Base-by-base conservation (phyloP, 2,888 invertebrate genomes). In the Cordilura impudica region DNA sequence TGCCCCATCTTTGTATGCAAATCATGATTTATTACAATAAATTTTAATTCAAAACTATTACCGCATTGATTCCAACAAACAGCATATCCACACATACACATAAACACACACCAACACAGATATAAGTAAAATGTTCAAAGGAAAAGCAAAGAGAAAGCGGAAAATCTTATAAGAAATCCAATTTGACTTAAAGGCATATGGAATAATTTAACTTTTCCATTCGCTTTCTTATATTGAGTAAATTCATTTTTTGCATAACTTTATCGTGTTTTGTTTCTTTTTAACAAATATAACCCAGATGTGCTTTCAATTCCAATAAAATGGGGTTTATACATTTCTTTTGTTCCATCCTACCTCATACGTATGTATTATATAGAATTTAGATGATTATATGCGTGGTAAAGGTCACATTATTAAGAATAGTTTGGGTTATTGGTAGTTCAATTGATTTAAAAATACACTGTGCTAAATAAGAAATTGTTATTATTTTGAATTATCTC, bases 1-100 rank as follows among this genome's bases (percentile, higher is more conserved):
- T n/a, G n/a, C n/a, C n/a, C n/a, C n/a, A n/a, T n/a, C n/a, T 74
- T 71, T 54, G 70, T 49, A 74, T 75, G 71, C 67, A 71, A 71
- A 79, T 75, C 74, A 79, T 79, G 79, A 79, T 79, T 79, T 79
- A 79, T 71, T 75, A 75, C 71, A 79, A 75, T 79, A 71, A 79
- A 74, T 79, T 79, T 79, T 79, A 79, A 79, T 79, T 75, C 75
- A 75, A 71, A 75, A 56, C 75, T 71, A 79, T 79, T 75, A 72
- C 71, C 61, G 71, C 75, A 79, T 79, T 67, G 79, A 75, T 63
- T 71, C 67, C 18, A 61, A 47, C 8, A 53, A 70, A 63, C 45
- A n/a, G 16, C 6, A 61, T 26, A 6, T 51, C 43, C 18, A 61
- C 21, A 51, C 23, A 60, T 12, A 58, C 26, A 19, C 49, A 66